Conservation (phyloP, 2,797 vertebrate genomes). For the Chaenodraco wilsoni region DNA sequence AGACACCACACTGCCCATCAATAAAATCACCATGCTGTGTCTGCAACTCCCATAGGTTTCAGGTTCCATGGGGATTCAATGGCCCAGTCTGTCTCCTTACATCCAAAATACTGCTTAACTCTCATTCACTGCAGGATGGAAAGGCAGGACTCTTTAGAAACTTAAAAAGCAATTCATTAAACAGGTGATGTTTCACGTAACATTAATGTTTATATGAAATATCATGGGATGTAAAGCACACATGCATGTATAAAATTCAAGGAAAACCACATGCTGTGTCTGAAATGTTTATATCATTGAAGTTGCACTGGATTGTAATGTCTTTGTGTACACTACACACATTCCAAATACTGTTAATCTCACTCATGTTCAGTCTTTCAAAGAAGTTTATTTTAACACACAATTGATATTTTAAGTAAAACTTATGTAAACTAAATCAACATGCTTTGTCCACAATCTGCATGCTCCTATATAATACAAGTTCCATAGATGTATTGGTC, state of each 20-base stretch:
- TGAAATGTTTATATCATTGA: constrained; percentile 43
- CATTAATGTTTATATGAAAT: neutral
- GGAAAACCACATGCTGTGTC: constrained; percentile 57
- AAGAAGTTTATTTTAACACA: neutral
- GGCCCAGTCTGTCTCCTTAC: constrained; percentile 54
- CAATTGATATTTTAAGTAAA: neutral
- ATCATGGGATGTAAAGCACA: neutral
- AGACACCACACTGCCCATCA: constrained; percentile 74
- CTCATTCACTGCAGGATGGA: constrained; percentile 19
- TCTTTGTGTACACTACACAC: constrained; percentile 30
- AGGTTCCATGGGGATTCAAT: constrained; percentile 69
- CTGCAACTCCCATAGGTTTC: constrained; percentile 68
- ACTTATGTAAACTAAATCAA: neutral
- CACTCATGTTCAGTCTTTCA: neutral
- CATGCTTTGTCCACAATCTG: neutral
- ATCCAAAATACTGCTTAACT: constrained; percentile 47
- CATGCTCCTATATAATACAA: neutral
- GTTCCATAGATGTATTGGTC: neutral
- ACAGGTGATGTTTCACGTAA: constrained; percentile 1
- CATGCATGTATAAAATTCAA: neutral
- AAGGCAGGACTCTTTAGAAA: neutral
- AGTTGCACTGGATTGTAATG: constrained; percentile 44
- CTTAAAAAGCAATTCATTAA: constrained; percentile 2
- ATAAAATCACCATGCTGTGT: constrained; percentile 82
- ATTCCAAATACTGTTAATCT: constrained; percentile 15